Percentiles rank a stretch among this genome's conserved stretches.
phyloP scores from a whole-genome alignment of 1,140 invertebrate genomes.

The Eriocheir sinensis region DNA sequence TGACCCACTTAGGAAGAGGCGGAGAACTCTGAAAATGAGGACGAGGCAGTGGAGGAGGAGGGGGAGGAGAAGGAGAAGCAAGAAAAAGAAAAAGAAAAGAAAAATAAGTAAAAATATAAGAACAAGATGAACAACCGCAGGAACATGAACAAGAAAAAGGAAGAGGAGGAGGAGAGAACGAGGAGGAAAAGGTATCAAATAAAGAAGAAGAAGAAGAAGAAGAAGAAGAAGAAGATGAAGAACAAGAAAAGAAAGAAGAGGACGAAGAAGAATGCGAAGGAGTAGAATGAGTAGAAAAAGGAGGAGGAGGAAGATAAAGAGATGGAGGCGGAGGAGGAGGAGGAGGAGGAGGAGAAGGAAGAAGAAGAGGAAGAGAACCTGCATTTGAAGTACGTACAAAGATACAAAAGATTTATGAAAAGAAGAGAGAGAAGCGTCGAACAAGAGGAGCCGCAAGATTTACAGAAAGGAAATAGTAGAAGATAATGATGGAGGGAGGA shows the following conservation, averaged over 20 bases:
- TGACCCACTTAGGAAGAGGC: no score
- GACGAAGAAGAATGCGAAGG: not conserved
- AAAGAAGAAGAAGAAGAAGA: not conserved
- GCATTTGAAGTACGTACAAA: no score
- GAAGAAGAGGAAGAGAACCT: no score
- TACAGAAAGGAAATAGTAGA: not conserved
- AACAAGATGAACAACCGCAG: no score
- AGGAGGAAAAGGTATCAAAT: not conserved
- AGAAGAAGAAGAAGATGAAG: not conserved
- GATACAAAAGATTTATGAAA: no score
- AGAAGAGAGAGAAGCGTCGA: no score
- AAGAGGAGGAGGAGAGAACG: no score
- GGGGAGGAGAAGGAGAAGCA: not conserved
- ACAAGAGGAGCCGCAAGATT: not conserved
- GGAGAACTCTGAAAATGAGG: no score
- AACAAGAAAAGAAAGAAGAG: slow-evolving; percentile 4
- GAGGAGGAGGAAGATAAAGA: not conserved
- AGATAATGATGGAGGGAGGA: not conserved
- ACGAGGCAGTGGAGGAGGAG: no score
- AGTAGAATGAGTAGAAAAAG: not conserved
- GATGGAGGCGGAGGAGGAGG: not conserved
- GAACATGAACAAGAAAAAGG: no score
- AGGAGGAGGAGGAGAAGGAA: not conserved
- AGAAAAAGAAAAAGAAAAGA: not conserved
- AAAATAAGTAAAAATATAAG: no score